A percentile compares a stretch with the other conserved stretches of the same genome.
Conservation (phyloP, 2,113 vertebrate species). For the Microcebus ravelobensis region DNA sequence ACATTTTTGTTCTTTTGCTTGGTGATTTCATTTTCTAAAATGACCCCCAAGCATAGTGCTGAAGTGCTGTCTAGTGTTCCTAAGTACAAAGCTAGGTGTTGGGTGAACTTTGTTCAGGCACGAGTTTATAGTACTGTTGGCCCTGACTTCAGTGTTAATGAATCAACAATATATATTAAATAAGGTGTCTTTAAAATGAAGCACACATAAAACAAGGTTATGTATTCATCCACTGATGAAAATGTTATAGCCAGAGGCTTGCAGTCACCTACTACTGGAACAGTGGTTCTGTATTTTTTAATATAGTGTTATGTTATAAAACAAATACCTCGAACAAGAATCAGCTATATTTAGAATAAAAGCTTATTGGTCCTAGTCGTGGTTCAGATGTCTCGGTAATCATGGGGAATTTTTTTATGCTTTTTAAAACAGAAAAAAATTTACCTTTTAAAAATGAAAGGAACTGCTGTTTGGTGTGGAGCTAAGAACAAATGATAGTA, state of each 20-base stretch:
- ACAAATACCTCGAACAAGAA: background rate
- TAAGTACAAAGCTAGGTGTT: background rate
- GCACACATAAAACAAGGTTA: background rate
- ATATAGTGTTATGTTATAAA: background rate
- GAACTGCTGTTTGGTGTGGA: background rate
- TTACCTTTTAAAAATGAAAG: background rate
- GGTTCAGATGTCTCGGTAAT: background rate
- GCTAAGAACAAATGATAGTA: slow-evolving; percentile 23
- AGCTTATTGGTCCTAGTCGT: background rate
- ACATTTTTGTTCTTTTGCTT: background rate
- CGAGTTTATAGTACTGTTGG: background rate
- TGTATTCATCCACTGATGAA: background rate
- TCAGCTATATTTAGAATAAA: background rate
- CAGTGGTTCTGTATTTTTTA: background rate
- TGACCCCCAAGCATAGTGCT: background rate
- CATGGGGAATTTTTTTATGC: background rate
- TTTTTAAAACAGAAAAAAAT: slow-evolving; percentile 35
- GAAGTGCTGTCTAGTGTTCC: background rate
- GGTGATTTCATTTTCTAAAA: background rate
- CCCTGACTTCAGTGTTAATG: background rate
- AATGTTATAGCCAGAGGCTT: background rate
- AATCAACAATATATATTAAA: background rate
- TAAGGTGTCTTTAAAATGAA: background rate
- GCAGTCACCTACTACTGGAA: background rate
- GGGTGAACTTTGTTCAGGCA: background rate